These are phyloP conservation scores for Eudasyphora cyanicolor DNA, from an alignment of 2,888 invertebrate genomes.

Conservation along the genomic window DNA sequence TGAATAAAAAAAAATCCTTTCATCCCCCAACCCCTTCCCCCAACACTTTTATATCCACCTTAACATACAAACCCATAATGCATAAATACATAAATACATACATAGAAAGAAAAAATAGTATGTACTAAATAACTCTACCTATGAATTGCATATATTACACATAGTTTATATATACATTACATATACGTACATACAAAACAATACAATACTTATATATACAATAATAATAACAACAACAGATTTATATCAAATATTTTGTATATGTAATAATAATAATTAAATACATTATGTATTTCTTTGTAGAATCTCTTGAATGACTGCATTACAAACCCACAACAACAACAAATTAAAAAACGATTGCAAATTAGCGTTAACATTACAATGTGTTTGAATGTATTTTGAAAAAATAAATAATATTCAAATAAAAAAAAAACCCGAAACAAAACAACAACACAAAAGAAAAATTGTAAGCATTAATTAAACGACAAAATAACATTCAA, in stretches of 20 bases:
- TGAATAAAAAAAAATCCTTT: not conserved
- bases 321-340: slow-evolving; percentile 17
- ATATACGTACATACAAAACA: slow-evolving; percentile 19
- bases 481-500: slow-evolving; percentile 27
- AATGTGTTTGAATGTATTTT: slow-evolving; percentile 28
- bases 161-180: not conserved
- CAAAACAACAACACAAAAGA: slow-evolving; percentile 41
- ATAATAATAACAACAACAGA: too few species aligned
- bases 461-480: slow-evolving; percentile 36
- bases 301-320: slow-evolving; percentile 55
- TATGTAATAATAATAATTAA: too few species aligned
- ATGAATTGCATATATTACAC: not conserved
- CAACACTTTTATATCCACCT: not conserved
- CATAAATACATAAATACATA: not conserved
- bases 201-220: slow-evolving; percentile 5
- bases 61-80: too few species aligned
- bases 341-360: slow-evolving; percentile 30
- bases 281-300: slow-evolving; percentile 43
- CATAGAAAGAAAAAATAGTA: not conserved
- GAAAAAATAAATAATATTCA: slow-evolving; percentile 15
- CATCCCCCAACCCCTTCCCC: not conserved
- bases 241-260: slow-evolving; percentile 52
- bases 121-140: slow-evolving; percentile 3
- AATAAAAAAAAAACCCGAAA: not conserved
- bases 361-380: slow-evolving; percentile 35